Conservation (phyloP, 2,113 vertebrate species). For the Campylomormyrus numenius region DNA sequence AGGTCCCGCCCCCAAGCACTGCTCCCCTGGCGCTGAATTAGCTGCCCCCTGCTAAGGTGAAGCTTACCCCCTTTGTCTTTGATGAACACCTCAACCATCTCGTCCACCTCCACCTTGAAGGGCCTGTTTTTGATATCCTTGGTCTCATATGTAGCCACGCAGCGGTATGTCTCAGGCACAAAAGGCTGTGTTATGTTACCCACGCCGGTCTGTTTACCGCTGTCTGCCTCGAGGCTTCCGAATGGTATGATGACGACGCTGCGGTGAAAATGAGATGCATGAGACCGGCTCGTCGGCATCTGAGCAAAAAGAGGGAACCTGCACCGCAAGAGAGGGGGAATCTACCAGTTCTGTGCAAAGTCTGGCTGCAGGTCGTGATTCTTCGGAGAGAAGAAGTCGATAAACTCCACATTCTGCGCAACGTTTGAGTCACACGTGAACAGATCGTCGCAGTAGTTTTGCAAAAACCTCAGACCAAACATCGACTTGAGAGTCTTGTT, state of each 20-base stretch:
- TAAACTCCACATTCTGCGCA: constrained; percentile 48
- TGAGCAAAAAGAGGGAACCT: neutral
- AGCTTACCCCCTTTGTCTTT: constrained; percentile 76
- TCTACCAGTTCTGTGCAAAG: constrained; percentile 72
- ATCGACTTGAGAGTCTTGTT: constrained; percentile 44
- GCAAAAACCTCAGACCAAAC: constrained; percentile 57
- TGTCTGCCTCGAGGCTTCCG: neutral
- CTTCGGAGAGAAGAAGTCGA: constrained; percentile 70
- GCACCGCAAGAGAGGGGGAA: neutral
- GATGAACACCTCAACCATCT: constrained; percentile 74
- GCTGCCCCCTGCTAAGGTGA: no score
- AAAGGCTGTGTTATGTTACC: constrained; percentile 56
- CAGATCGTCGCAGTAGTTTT: constrained; percentile 65
- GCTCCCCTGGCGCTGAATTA: no score
- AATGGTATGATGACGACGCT: constrained; percentile 75
- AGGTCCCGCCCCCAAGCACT: no score
- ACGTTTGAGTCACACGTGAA: constrained; percentile 53
- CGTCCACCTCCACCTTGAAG: constrained; percentile 60
- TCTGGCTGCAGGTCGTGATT: constrained; percentile 64
- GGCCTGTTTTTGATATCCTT: constrained; percentile 69
- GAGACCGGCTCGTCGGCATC: neutral
- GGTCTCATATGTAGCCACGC: constrained; percentile 70
- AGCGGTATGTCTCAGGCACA: constrained; percentile 64
- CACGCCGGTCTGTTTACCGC: neutral
- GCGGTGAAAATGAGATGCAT: neutral